A percentile compares a stretch with the other conserved stretches of the same genome.
Conservation (phyloP, 2,113 vertebrate genomes). For the Brachionichthys hirsutus region DNA sequence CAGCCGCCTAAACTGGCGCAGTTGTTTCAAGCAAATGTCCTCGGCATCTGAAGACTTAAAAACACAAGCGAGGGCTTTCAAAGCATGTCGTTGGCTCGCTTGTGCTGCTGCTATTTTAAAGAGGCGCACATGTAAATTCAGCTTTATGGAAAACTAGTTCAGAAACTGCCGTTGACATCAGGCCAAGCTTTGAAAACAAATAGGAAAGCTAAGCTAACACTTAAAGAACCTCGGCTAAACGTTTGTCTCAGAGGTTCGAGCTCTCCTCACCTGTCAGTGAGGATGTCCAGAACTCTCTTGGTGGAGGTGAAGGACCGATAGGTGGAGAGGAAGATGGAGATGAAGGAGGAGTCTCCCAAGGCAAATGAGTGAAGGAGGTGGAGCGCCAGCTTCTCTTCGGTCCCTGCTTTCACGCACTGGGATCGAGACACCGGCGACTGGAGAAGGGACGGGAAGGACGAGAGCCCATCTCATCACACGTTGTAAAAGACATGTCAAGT, state of each 20-base stretch:
- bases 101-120: background rate
- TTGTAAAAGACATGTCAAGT: background rate
- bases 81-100: background rate
- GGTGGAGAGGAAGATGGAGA: conserved; percentile 86
- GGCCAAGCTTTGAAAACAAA: background rate
- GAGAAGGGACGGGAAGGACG: conserved; percentile 9
- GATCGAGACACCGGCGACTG: conserved; percentile 62
- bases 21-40: conserved; percentile 8
- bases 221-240: no score
- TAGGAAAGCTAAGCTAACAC: background rate
- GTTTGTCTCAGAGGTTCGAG: background rate
- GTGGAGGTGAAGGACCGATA: conserved; percentile 85
- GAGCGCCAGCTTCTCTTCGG: conserved; percentile 83
- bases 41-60: background rate
- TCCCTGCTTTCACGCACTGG: conserved; percentile 83
- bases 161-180: background rate
- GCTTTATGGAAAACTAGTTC: no score
- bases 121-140: background rate
- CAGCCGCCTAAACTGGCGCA: no score
- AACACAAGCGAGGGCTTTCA: background rate
- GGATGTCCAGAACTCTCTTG: conserved; percentile 76
- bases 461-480: background rate
- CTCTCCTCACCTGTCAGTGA: conserved; percentile 80
- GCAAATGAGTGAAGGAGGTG: conserved; percentile 83
- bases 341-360: conserved; percentile 81